phyloP scores from a whole-genome alignment of 2,888 invertebrate species.

The Phymatocera aterrima region DNA sequence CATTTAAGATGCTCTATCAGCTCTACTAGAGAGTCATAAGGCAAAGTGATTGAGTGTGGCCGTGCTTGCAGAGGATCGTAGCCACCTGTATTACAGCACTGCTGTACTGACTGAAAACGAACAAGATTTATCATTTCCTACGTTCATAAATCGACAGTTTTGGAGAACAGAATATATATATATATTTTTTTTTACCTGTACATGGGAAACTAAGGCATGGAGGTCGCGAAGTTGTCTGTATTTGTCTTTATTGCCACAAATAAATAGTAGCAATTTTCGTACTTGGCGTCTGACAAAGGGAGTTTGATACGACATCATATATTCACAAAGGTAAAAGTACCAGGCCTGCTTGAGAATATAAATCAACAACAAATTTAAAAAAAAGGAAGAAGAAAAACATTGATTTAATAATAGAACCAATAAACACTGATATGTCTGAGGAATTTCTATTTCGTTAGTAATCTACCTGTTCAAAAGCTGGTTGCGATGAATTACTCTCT shows the following conservation, averaged over 20 bases:
- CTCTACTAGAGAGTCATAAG: constrained; percentile 94
- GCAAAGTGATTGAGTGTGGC: constrained; percentile 78
- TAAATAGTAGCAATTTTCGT: constrained; percentile 91
- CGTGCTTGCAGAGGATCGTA: constrained; percentile 74
- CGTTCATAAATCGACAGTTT: background rate
- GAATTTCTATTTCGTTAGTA: background rate
- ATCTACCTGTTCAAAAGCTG: constrained; percentile 69
- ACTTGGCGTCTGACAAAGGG: constrained; percentile 93
- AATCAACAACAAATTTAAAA: constrained; percentile 38
- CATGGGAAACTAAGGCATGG: constrained; percentile 93
- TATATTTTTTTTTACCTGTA: constrained; percentile 77
- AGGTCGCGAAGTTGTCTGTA: constrained; percentile 96
- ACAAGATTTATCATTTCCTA: background rate
- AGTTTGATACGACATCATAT: constrained; percentile 96
- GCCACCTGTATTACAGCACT: constrained; percentile 78
- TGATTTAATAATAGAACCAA: constrained; percentile 3
- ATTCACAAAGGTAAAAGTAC: constrained; percentile 92
- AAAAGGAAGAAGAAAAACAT: too few species aligned
- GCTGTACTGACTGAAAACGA: constrained; percentile 74
- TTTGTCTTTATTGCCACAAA: constrained; percentile 96
- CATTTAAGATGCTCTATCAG: constrained; percentile 96
- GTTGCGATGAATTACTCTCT: constrained; percentile 66
- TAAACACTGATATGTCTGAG: background rate
- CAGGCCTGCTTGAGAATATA: constrained; percentile 76
- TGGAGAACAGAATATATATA: too few species aligned